A percentile compares a stretch with the other conserved stretches of the same genome.
These are phyloP conservation scores for Aptenodytes forsteri DNA, from an alignment of 2,113 vertebrate genomes.

Conservation along the genomic window DNA sequence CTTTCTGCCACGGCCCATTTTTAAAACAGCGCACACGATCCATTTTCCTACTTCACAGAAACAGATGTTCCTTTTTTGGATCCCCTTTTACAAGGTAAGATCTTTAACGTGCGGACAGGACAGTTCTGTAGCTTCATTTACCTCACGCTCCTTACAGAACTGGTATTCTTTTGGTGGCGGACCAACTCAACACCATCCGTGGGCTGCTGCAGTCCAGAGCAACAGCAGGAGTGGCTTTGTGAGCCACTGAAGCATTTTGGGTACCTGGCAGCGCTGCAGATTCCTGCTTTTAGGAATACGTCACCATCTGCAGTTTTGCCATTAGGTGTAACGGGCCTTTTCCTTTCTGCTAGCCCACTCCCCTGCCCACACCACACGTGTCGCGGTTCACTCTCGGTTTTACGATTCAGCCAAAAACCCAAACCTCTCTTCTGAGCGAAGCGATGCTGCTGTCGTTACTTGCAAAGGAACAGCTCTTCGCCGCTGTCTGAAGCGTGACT, in stretches of 20 bases:
- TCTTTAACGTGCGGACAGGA: neutral
- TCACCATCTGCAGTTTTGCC: neutral
- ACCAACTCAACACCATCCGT: accelerated
- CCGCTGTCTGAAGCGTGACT: accelerated
- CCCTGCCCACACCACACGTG: accelerated
- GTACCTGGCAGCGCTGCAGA: neutral
- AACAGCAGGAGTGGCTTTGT: neutral
- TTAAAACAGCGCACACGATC: neutral
- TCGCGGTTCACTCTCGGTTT: accelerated
- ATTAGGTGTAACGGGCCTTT: neutral
- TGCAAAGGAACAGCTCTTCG: neutral
- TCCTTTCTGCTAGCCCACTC: neutral
- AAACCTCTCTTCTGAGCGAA: neutral
- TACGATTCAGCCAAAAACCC: neutral
- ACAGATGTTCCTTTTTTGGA: neutral
- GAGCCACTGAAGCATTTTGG: accelerated
- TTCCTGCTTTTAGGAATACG: neutral
- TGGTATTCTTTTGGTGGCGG: neutral
- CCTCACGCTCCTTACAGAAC: neutral
- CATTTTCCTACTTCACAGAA: neutral
- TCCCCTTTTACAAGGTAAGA: neutral
- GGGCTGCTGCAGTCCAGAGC: neutral
- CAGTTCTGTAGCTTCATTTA: neutral
- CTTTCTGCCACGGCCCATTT: neutral
- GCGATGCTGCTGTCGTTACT: accelerated